Conservation (phyloP, 2,888 invertebrate species). For the Imbricaverruca yamaguchii region DNA sequence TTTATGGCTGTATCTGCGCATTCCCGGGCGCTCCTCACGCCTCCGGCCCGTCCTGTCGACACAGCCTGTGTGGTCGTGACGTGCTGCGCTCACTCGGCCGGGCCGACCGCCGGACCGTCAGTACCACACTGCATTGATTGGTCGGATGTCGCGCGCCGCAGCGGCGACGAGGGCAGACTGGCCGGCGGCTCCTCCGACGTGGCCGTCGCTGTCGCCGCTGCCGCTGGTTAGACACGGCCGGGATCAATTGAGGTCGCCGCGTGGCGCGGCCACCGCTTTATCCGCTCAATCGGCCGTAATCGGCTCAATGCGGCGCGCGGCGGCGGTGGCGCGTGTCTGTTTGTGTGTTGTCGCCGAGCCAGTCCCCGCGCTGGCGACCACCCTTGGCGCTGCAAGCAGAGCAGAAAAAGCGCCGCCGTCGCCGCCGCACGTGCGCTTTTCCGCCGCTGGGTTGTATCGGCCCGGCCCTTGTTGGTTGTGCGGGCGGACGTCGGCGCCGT, state of each 20-base stretch:
- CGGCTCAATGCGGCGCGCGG: constrained; percentile 7
- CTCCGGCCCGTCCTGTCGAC: too few relatives aligned
- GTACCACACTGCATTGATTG: not conserved
- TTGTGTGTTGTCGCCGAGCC: not conserved
- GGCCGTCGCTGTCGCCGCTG: too few relatives aligned
- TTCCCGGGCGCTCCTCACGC: too few relatives aligned
- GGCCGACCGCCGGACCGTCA: not conserved
- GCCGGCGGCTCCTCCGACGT: not conserved
- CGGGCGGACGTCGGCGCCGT: too few relatives aligned
- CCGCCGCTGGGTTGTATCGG: too few relatives aligned
- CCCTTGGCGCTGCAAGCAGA: too few relatives aligned
- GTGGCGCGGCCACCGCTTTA: not conserved
- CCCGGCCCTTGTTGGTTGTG: too few relatives aligned
- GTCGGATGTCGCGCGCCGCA: not conserved
- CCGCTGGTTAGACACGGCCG: not conserved
- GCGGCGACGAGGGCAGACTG: not conserved
- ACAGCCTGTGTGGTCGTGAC: too few relatives aligned
- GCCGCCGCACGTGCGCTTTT: too few relatives aligned
- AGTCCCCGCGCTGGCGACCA: too few relatives aligned
- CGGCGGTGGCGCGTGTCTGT: not conserved
- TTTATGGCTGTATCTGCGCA: too few relatives aligned
- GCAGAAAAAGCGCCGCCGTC: too few relatives aligned
- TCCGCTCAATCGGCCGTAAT: constrained; percentile 16
- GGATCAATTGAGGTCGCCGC: constrained; percentile 16
- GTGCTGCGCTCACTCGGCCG: not conserved